Percentiles rank a stretch among this genome's conserved stretches.
These are phyloP conservation scores for Mormoops blainvillei DNA, from an alignment of 2,113 vertebrate genomes.

Conservation along the genomic window DNA sequence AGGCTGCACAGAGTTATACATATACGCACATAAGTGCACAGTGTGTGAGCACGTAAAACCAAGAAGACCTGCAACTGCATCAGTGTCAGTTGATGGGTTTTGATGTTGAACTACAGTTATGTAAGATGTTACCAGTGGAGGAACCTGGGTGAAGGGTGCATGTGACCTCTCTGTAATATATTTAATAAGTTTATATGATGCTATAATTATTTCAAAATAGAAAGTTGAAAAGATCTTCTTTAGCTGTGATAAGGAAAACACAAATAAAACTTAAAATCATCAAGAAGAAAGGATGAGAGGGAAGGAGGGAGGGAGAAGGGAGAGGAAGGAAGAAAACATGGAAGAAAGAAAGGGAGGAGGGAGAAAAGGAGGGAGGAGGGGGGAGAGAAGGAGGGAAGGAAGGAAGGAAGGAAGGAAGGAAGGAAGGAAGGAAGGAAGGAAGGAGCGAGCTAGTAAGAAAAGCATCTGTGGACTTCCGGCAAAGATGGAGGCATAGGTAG, in stretches of 20 bases:
- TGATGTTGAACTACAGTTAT: neutral
- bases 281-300: neutral
- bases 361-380: too few relatives aligned
- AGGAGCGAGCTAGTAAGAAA: neutral
- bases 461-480: neutral
- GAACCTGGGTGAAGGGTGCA: neutral
- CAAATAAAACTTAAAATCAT: neutral
- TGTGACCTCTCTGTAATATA: neutral
- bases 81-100: neutral
- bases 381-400: rapidly evolving
- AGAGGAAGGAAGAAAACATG: too few relatives aligned
- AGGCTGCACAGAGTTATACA: neutral
- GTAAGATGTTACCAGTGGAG: neutral
- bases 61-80: too few relatives aligned
- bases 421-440: too few relatives aligned
- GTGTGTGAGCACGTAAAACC: neutral
- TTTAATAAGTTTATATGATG: neutral
- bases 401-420: neutral
- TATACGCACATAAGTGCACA: neutral
- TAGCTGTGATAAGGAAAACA: neutral
- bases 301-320: too few relatives aligned
- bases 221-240: neutral
- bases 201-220: neutral
- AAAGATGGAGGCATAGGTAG: too few relatives aligned
- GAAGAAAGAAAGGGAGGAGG: neutral